These are phyloP conservation scores for Cecropterus lyciades DNA, from an alignment of 1,140 invertebrate genomes.

Conservation along the genomic window DNA sequence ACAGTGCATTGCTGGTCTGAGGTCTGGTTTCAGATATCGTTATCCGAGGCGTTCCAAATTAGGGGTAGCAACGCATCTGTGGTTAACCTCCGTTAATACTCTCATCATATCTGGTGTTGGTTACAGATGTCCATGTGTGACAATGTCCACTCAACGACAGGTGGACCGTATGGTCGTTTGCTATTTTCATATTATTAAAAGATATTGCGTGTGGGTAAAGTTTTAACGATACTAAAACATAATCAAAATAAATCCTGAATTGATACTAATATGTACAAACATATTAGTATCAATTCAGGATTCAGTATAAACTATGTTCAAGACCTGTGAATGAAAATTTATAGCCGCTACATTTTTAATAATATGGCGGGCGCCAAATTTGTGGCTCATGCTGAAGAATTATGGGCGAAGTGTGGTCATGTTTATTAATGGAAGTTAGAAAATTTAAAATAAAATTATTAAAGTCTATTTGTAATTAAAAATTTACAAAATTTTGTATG, in stretches of 20 bases:
- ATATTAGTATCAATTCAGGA: background rate
- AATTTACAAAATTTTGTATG: background rate
- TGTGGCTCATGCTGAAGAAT: slow-evolving; percentile 26
- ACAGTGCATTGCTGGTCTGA: no score
- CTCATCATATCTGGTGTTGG: no score
- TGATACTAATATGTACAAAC: slow-evolving; percentile 6
- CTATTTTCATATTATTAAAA: no score
- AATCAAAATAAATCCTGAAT: background rate
- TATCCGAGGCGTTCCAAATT: no score
- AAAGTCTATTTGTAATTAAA: background rate
- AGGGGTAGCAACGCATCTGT: no score
- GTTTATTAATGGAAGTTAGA: slow-evolving; percentile 26
- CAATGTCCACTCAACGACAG: no score
- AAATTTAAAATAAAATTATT: slow-evolving; percentile 17
- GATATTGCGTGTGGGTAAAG: no score
- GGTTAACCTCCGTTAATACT: no score
- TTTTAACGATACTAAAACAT: no score
- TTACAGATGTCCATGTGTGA: no score
- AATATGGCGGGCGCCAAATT: slow-evolving; percentile 26
- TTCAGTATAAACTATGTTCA: slow-evolving; percentile 10
- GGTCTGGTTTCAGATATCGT: no score
- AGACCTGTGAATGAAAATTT: slow-evolving; percentile 23
- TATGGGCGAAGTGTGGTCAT: slow-evolving; percentile 31
- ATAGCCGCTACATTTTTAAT: slow-evolving; percentile 23
- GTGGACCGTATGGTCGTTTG: no score